A percentile compares a stretch with the other conserved stretches of the same genome.
Conservation (phyloP, 2,888 invertebrate genomes). For the Orchesellides sinensis region DNA sequence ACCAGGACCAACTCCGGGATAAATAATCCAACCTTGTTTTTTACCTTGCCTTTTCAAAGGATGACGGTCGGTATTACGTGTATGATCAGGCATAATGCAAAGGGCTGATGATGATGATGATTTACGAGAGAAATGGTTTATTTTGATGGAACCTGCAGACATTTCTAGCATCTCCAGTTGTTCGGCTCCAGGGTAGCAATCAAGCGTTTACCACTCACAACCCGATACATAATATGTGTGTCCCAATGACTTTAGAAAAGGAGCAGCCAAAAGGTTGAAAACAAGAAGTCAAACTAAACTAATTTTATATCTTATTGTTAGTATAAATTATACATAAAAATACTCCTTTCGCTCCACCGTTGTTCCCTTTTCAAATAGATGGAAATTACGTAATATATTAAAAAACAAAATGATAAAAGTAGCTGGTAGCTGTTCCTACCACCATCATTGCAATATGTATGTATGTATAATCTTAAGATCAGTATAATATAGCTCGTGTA, state of each 20-base stretch:
- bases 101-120: no score
- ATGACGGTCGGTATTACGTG: neutral
- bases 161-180: neutral
- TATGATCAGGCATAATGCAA: neutral
- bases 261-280: no score
- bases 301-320: neutral
- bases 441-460: no score
- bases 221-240: no score
- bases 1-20: neutral
- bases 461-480: no score
- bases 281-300: neutral
- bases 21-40: neutral
- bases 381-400: no score
- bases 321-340: neutral
- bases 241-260: no score
- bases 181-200: neutral
- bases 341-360: no score
- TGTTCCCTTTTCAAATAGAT: no score
- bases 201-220: neutral
- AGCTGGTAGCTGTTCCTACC: no score
- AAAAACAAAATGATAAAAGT: no score
- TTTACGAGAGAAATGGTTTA: neutral
- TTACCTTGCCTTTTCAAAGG: neutral
- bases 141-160: constrained; percentile 1
- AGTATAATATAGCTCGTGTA: no score